Percentiles rank a stretch among this genome's conserved stretches.
These are phyloP conservation scores for Typhlomys cinereus DNA, from an alignment of 2,113 vertebrate genomes.

Conservation along the genomic window DNA sequence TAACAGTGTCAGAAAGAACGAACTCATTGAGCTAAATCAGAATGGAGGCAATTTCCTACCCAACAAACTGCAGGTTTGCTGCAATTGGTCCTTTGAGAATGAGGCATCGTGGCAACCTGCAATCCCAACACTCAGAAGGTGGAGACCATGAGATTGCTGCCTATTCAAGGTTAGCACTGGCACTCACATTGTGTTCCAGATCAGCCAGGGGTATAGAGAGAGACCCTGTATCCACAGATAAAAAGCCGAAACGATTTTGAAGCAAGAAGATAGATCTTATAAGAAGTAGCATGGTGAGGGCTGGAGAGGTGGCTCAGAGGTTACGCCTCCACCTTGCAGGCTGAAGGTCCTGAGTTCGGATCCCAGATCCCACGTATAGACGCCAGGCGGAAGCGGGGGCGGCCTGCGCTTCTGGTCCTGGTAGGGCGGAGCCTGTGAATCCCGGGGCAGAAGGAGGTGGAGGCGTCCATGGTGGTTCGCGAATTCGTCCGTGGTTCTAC, in stretches of 20 bases:
- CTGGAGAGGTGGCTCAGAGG: too few relatives aligned
- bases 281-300: not conserved
- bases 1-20: conserved; percentile 27
- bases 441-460: too few relatives aligned
- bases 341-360: too few relatives aligned
- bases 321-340: too few relatives aligned
- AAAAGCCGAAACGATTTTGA: not conserved
- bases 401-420: too few relatives aligned
- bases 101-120: not conserved
- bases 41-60: conserved; percentile 22
- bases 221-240: not conserved
- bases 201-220: too few relatives aligned
- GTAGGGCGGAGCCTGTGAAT: too few relatives aligned
- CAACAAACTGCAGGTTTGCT: conserved; percentile 13
- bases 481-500: too few relatives aligned
- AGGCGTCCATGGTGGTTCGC: too few relatives aligned
- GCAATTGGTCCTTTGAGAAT: not conserved
- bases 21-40: conserved; percentile 37
- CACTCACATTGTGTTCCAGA: not conserved
- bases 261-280: not conserved
- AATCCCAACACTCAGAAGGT: not conserved
- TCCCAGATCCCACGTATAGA: too few relatives aligned
- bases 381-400: too few relatives aligned
- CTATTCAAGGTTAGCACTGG: not conserved
- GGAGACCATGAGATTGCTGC: not conserved